These are phyloP conservation scores for Enchytraeus crypticus DNA, from an alignment of 2,888 invertebrate species.

Conservation along the genomic window DNA sequence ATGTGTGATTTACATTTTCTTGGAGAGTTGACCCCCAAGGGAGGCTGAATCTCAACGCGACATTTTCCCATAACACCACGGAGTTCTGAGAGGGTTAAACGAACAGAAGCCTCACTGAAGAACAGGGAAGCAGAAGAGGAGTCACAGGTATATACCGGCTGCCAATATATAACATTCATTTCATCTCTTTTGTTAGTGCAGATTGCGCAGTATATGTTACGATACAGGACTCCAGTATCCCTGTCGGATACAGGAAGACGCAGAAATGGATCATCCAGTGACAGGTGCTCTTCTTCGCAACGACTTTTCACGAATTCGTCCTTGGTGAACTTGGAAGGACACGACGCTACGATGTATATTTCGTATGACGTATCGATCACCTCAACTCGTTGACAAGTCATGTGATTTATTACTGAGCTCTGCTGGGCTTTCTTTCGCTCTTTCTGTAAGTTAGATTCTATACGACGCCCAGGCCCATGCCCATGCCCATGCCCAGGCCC, in stretches of 20 bases:
- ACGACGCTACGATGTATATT: conserved; percentile 25
- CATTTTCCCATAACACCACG: too few relatives aligned
- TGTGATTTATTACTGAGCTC: too few relatives aligned
- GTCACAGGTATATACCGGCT: neutral
- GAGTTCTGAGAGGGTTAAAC: too few relatives aligned
- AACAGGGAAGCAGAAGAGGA: neutral
- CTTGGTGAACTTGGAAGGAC: conserved; percentile 21
- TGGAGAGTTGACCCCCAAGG: conserved; percentile 6
- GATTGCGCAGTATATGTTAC: conserved; percentile 34
- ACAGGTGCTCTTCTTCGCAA: conserved; percentile 13
- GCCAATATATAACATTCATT: conserved; percentile 21
- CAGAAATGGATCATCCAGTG: conserved; percentile 12
- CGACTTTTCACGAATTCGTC: conserved; percentile 15
- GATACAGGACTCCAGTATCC: conserved; percentile 26
- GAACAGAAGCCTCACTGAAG: conserved; percentile 1
- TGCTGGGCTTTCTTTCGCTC: too few relatives aligned
- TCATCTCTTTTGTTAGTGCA: conserved; percentile 28
- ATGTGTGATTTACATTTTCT: conserved; percentile 20
- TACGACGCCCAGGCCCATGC: neutral
- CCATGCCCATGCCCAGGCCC: neutral
- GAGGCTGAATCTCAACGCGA: too few relatives aligned
- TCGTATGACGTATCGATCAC: conserved; percentile 15
- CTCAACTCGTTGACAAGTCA: conserved; percentile 17
- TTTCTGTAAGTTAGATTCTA: neutral
- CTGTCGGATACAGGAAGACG: conserved; percentile 27